Conservation (phyloP, 1,140 invertebrate species). For the Hycleus cichorii region DNA sequence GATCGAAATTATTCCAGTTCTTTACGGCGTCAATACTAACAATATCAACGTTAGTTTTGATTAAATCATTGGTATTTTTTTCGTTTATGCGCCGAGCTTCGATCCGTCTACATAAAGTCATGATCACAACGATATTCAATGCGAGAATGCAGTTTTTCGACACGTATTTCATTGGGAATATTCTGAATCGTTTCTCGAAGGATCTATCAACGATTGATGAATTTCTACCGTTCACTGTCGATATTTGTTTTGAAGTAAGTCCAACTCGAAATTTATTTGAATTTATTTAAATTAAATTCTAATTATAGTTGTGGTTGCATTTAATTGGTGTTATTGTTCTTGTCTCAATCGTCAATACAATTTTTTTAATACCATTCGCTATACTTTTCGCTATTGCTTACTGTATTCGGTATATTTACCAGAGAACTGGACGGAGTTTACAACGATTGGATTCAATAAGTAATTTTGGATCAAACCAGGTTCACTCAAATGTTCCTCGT, state of each 20-base stretch:
- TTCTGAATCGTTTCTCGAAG: conserved; percentile 56
- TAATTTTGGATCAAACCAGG: background rate
- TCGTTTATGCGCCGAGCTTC: conserved; percentile 55
- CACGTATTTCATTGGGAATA: conserved; percentile 42
- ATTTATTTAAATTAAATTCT: background rate
- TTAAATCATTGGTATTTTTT: conserved; percentile 39
- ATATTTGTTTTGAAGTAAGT: conserved; percentile 27
- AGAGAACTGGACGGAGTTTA: conserved; percentile 1
- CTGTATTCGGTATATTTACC: conserved; percentile 3
- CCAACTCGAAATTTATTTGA: background rate
- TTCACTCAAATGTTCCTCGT: conserved; percentile 46
- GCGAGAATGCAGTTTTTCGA: conserved; percentile 63
- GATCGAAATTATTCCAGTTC: conserved; percentile 4
- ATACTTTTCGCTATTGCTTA: conserved; percentile 19
- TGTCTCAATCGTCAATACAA: conserved; percentile 20
- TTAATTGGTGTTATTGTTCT: conserved; percentile 25
- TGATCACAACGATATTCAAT: conserved; percentile 54
- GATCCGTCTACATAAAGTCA: conserved; percentile 56
- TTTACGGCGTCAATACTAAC: conserved; percentile 16
- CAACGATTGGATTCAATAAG: conserved; percentile 5
- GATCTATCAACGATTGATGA: conserved; percentile 62
- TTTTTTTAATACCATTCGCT: conserved; percentile 18
- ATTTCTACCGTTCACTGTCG: conserved; percentile 49
- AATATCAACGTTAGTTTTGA: background rate
- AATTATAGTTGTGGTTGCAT: conserved; percentile 6